phyloP scores from a whole-genome alignment of 37 sponge, comb jelly and placozoan genomes.

The Halisarca cf. caerulea region DNA sequence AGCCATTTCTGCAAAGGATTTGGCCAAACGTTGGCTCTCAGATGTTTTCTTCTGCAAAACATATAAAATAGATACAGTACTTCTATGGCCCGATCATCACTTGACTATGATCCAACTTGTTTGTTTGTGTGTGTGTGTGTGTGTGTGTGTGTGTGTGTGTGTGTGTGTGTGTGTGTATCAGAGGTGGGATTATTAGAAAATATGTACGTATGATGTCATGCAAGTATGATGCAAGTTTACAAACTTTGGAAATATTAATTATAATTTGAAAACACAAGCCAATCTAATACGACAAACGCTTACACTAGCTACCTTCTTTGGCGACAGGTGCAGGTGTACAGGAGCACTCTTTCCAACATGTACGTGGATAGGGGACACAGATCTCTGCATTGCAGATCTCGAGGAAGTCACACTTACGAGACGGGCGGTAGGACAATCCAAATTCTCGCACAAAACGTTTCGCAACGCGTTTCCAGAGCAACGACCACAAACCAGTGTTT shows the following conservation, averaged over 20 bases:
- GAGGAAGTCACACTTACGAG: too few relatives aligned
- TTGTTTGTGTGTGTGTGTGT: too few relatives aligned
- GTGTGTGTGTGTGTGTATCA: too few relatives aligned
- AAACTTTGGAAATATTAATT: too few relatives aligned
- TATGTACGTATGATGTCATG: too few relatives aligned
- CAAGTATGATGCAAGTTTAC: too few relatives aligned
- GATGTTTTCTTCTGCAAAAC: neutral
- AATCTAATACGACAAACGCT: neutral
- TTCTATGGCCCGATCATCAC: too few relatives aligned
- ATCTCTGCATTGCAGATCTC: conserved; percentile 42
- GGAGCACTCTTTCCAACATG: conserved; percentile 66
- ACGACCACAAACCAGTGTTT: neutral
- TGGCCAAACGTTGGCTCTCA: neutral
- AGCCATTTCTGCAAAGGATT: conserved; percentile 55
- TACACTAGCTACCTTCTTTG: conserved; percentile 8
- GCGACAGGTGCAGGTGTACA: conserved; percentile 63
- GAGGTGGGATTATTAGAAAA: too few relatives aligned
- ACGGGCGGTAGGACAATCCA: neutral
- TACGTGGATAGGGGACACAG: conserved; percentile 58
- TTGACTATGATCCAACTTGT: too few relatives aligned
- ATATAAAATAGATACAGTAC: neutral
- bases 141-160: too few relatives aligned
- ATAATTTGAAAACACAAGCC: neutral
- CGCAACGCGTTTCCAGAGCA: conserved; percentile 2
- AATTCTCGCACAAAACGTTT: neutral